A percentile compares a stretch with the other conserved stretches of the same genome.
Evolutionary conservation across 2,888 invertebrate species (phyloP).

Genomic region (Camptogramma bilineatum): DNA sequence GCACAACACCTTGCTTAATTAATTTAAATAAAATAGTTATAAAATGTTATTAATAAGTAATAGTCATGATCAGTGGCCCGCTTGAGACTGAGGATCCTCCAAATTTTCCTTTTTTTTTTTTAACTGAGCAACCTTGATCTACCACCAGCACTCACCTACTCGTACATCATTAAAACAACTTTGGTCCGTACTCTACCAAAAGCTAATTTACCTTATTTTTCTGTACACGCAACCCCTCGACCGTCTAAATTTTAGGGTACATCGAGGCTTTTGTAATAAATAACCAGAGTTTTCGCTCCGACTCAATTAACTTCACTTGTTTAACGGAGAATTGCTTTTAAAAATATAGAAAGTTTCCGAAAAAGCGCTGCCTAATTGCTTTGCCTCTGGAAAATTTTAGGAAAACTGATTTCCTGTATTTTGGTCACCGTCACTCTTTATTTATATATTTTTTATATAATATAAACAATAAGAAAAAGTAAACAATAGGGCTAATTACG

Average conservation of each 20-base stretch:
- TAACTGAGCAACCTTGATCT: not conserved
- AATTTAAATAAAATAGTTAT: no score
- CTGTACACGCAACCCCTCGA: constrained; percentile 42
- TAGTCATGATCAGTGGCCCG: no score
- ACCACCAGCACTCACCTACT: not conserved
- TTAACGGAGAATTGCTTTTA: constrained; percentile 48
- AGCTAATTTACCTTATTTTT: constrained; percentile 18
- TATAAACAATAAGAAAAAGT: no score
- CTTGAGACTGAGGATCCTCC: no score
- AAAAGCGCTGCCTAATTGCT: constrained; percentile 46
- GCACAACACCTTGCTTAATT: no score
- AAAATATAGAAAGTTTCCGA: constrained; percentile 47
- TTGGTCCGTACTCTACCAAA: not conserved
- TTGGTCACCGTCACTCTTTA: not conserved
- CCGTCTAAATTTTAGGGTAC: constrained; percentile 45
- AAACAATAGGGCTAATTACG: no score
- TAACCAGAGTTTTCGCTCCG: constrained; percentile 50
- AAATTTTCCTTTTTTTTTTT: not conserved
- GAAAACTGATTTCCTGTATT: not conserved
- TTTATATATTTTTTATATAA: no score
- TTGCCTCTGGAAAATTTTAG: constrained; percentile 35
- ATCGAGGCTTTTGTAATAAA: constrained; percentile 53
- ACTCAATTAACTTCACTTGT: constrained; percentile 62
- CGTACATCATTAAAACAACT: constrained; percentile 7
- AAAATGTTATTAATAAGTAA: no score